Base-by-base conservation (phyloP, 2,113 vertebrate genomes). In the Pelobates fuscus region DNA sequence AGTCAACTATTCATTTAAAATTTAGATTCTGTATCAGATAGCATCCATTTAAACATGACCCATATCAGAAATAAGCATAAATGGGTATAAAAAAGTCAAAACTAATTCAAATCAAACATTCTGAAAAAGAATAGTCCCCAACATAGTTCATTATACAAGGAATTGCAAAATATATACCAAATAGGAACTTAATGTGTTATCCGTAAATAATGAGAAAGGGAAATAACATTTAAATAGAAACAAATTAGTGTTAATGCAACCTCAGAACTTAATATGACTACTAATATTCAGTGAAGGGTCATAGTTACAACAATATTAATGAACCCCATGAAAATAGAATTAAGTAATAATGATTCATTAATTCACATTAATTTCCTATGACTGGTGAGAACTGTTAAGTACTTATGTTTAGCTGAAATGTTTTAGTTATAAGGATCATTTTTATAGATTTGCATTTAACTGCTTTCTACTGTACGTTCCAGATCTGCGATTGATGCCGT, bases 361-460 rank as follows among this genome's bases (percentile, higher is more conserved):
- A 58, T 58, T 44, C 30, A 57, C 17, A 57, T 66, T 41, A 24
- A 29, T 74, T 65, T 74, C 61, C 61, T 27, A 43, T 57, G 49
- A 57, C 62, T 64, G 24, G 5, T 10, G 43, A 41, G 20, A 32
- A 37, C 23, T 66, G 43, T 57, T 66, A 66, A 58, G 41, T 30
- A n/a, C 32, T 74, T 30, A 21, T 27, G 64, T 57, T 58, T 62
- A 58, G 23, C 25, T 58, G 30, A 66, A 74, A 63, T 52, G 27
- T 41, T 57, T 74, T 65, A 55, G 30, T 41, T 55, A 10, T 66
- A 58, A 73, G 44, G 21, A 55, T 54, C 44, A 30, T 52, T 72
- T 72, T 72, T 63, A 57, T 61, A 24, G 24, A 61, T 61, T 49
- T 61, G 57, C 57, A 71, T 71, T 61, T 71, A 71, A 71, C 61